Percentiles rank a stretch among this genome's conserved stretches.
Evolutionary conservation across 2,113 vertebrate species (phyloP).

Genomic region (Macaca nemestrina): DNA sequence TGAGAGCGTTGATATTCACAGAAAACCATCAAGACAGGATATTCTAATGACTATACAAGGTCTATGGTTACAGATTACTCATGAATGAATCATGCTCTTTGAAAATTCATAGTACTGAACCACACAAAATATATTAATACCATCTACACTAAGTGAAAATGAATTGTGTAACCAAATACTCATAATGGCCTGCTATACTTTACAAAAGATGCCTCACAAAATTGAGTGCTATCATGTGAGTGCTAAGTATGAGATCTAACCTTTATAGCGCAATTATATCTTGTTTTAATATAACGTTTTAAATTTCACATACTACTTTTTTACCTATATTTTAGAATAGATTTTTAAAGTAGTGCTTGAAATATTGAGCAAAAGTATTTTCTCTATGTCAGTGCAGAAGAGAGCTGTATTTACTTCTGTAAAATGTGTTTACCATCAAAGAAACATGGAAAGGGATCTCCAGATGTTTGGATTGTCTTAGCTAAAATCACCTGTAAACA

Average conservation of each 20-base stretch:
- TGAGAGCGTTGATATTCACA: not conserved
- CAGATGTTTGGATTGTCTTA: not conserved
- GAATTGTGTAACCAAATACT: not conserved
- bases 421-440: not conserved
- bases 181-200: not conserved
- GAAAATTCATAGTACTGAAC: slow-evolving; percentile 14
- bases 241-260: not conserved
- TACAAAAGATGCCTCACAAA: not conserved
- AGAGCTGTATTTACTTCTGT: not conserved
- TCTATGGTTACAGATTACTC: slow-evolving; percentile 38
- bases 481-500: not conserved
- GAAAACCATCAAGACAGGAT: slow-evolving; percentile 26
- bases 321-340: not conserved
- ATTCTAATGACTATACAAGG: slow-evolving; percentile 31
- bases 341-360: not conserved
- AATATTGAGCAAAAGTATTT: not conserved
- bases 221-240: not conserved
- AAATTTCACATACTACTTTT: not conserved
- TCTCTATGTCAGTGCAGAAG: not conserved
- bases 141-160: not conserved
- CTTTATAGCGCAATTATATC: not conserved
- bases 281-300: not conserved
- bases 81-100: slow-evolving; percentile 24
- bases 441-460: not conserved
- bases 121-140: not conserved